phyloP scores from a whole-genome alignment of 2,797 vertebrate species.

The Acanthurus tractus region DNA sequence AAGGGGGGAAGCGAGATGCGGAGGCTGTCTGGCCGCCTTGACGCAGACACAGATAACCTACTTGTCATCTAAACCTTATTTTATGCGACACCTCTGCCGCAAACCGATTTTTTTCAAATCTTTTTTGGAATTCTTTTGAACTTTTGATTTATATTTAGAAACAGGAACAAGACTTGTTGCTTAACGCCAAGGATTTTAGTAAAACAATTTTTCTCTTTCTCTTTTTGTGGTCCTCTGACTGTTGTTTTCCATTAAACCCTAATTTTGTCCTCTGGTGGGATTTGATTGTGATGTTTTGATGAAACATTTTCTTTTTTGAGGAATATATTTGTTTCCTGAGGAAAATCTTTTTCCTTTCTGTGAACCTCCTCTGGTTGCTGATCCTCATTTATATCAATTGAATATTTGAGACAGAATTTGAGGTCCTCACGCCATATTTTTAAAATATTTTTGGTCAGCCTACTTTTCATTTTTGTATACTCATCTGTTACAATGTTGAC shows the following conservation, averaged over 20 bases:
- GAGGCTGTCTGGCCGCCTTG: slow-evolving; percentile 19
- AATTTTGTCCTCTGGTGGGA: background rate
- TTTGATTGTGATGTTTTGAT: background rate
- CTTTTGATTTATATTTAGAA: background rate
- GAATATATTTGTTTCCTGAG: background rate
- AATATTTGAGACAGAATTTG: background rate
- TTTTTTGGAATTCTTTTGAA: background rate
- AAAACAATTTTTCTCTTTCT: background rate
- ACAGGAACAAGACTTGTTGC: slow-evolving; percentile 3
- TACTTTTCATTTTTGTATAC: slow-evolving; percentile 13
- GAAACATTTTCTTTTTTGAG: background rate
- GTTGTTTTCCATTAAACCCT: background rate
- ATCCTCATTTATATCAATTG: background rate
- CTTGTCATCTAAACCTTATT: background rate
- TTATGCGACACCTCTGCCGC: background rate
- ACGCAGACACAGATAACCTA: background rate
- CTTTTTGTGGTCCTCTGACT: background rate
- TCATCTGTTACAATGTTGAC: slow-evolving; percentile 73
- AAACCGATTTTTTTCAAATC: background rate
- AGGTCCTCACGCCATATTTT: background rate
- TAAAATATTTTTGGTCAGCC: background rate
- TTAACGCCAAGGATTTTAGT: background rate
- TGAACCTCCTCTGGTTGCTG: background rate
- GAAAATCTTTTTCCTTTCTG: background rate
- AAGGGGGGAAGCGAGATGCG: slow-evolving; percentile 7